Base-by-base conservation (phyloP, 2,113 vertebrate species). In the Siniperca chuatsi region DNA sequence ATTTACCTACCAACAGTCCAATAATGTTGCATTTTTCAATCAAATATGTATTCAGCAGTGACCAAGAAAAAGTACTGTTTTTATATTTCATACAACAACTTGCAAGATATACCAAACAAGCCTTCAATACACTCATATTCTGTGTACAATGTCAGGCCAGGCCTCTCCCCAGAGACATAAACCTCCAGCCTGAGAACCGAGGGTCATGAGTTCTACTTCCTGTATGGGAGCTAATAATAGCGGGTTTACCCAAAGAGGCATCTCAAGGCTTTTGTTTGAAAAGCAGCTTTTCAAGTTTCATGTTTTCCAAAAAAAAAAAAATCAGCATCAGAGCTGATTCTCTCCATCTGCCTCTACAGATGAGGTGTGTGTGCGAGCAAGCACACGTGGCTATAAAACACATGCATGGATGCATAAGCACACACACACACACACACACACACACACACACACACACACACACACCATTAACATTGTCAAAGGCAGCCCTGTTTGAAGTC, bases 161-260 rank as follows among this genome's bases (percentile, higher is more conserved):
- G 8, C 67, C 25, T 72, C 60, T 76, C 86, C 69, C 75, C n/a
- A 37, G 81, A 84, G 86, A 92, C 16, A 23, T 62, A 73, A 88
- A 81, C 85, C 90, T 81, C 79, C 25, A 89, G 82, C 70, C 82
- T 89, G 88, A 88, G 90, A 93, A 92, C 75, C 1, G 65, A 67
- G 82, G 90, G 90, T 89, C 84, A 83, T 80, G 87, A 89, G 86
- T 83, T 91, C 60, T 54, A 92, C 87, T 93, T 95, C 94, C 94
- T 94, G 94, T 85, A 70, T 58, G n/a, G 37, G 75, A 69, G 78
- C 83, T 93, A 95, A 91, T 69, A 87, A 92, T 94, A 95, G 87
- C 42, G 1, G 21, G 62, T 81, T 86, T 77, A 89, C 58, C 52
- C 69, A 87, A 62, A 90, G 69, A 81, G 66, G 61, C 79, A 84